Evolutionary conservation across 92 coral and sea anemone genomes (phyloP).

Genomic region (Siderastrea siderea): DNA sequence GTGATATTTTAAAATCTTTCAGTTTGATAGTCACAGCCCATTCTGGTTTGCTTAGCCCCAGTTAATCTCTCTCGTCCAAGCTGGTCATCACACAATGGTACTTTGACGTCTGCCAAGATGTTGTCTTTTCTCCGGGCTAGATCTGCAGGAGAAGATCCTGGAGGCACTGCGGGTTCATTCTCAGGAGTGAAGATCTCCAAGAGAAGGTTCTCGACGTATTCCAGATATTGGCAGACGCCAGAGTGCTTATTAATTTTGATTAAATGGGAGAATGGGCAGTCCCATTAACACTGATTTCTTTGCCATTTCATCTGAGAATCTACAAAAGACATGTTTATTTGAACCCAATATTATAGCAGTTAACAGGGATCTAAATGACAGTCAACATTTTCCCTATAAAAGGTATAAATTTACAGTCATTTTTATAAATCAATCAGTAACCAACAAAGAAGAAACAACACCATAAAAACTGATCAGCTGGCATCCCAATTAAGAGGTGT

Average conservation of each 20-base stretch:
- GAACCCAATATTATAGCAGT: too few relatives aligned
- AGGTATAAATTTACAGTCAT: not conserved
- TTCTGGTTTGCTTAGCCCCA: constrained; percentile 70
- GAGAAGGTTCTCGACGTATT: constrained; percentile 34
- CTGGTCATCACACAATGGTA: constrained; percentile 69
- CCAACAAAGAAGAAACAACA: too few relatives aligned
- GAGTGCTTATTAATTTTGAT: constrained; percentile 41
- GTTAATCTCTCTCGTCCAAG: constrained; percentile 74
- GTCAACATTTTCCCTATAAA: too few relatives aligned
- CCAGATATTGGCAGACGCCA: constrained; percentile 51
- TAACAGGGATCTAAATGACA: too few relatives aligned
- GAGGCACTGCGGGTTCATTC: not conserved
- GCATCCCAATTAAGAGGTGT: too few relatives aligned
- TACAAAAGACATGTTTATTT: not conserved
- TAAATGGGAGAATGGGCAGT: constrained; percentile 47
- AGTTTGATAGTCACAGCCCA: constrained; percentile 63
- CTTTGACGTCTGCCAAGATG: constrained; percentile 24
- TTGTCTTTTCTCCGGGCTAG: not conserved
- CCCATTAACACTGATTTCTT: constrained; percentile 36
- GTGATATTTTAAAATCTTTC: constrained; percentile 68
- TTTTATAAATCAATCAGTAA: too few relatives aligned
- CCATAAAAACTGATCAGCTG: too few relatives aligned
- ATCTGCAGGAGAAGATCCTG: not conserved
- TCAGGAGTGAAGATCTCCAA: constrained; percentile 10
- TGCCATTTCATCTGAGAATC: constrained; percentile 11